Percentiles rank a stretch among this genome's conserved stretches.
These are phyloP conservation scores for Rhinolophus ferrumequinum DNA, from an alignment of 2,113 vertebrate genomes.

Conservation along the genomic window DNA sequence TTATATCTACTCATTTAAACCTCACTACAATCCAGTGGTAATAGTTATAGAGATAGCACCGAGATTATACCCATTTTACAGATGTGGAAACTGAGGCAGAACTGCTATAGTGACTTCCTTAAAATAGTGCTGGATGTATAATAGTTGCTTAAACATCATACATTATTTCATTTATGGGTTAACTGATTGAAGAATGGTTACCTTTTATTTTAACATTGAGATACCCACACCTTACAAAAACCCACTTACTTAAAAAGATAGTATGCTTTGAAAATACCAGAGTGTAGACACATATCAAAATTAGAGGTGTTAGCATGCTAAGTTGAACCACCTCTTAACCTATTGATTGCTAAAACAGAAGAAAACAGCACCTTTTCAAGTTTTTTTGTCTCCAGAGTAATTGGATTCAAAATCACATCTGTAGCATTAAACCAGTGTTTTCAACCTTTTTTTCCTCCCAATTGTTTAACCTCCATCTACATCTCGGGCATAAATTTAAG, in stretches of 20 bases:
- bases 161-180: neutral
- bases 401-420: constrained; percentile 90
- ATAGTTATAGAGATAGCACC: neutral
- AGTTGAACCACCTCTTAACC: constrained; percentile 84
- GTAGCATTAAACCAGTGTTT: constrained; percentile 87
- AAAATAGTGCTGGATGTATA: neutral
- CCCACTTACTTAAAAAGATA: constrained; percentile 57
- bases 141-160: neutral
- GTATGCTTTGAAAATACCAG: constrained; percentile 76
- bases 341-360: constrained; percentile 88
- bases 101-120: neutral
- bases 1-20: neutral
- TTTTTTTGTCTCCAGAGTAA: constrained; percentile 79
- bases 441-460: constrained; percentile 85
- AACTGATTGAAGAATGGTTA: constrained; percentile 34
- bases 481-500: constrained; percentile 86
- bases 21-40: neutral
- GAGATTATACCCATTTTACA: constrained; percentile 13
- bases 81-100: constrained; percentile 9
- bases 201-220: constrained; percentile 50
- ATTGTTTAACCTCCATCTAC: constrained; percentile 88
- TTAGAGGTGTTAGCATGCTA: constrained; percentile 86
- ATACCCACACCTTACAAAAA: constrained; percentile 51
- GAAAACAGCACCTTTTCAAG: constrained; percentile 85
- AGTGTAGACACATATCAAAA: constrained; percentile 83